These are phyloP conservation scores for human (Homo sapiens) DNA, from an alignment of 2,113 vertebrate genomes.

Conservation along the genomic window GRCh38 chr21:6429501-6430000, in stretches of 20 bases:
- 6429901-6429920: not conserved
- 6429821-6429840: too few species aligned
- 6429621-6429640: rapidly evolving
- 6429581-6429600: not conserved
- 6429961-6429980: not conserved
- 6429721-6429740: too few species aligned
- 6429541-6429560: rapidly evolving
- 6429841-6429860: not conserved
- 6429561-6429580: not conserved
- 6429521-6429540: not conserved
- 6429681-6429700: too few species aligned
- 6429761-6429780: rapidly evolving
- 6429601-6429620: rapidly evolving
- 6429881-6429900: not conserved
- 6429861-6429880: too few species aligned
- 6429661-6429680: too few species aligned
- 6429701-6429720: too few species aligned
- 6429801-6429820: not conserved
- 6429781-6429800: not conserved
- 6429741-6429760: rapidly evolving
- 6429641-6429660: rapidly evolving
- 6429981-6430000: rapidly evolving
- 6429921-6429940: too few species aligned
- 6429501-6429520: rapidly evolving
- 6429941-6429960: too few species aligned